These are phyloP conservation scores for Ophioninae sp. DNA, from an alignment of 2,888 invertebrate genomes.

Conservation along the genomic window DNA sequence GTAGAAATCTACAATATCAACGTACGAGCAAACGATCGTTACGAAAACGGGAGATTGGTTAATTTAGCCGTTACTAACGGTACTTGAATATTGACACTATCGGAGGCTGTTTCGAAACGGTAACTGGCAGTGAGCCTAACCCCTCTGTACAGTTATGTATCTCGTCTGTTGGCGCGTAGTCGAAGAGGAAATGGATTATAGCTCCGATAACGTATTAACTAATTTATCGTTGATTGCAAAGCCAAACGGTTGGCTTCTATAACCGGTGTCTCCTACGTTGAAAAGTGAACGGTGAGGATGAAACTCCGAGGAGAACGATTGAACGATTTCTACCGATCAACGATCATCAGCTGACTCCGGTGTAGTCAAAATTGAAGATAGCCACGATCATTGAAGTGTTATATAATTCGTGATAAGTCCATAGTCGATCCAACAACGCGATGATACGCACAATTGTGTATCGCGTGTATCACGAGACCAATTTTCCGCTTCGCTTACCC, in stretches of 20 bases:
- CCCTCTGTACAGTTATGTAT: slow-evolving; percentile 1
- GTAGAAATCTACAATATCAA: slow-evolving; percentile 10
- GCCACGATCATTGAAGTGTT: slow-evolving; percentile 39
- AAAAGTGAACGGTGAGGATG: slow-evolving; percentile 27
- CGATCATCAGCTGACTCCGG: slow-evolving; percentile 1
- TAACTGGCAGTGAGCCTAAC: neutral
- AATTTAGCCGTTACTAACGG: slow-evolving; percentile 19
- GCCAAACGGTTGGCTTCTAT: slow-evolving; percentile 22
- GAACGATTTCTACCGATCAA: slow-evolving; percentile 23
- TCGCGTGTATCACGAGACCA: slow-evolving; percentile 35
- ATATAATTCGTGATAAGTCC: slow-evolving; percentile 45
- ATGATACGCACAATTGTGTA: slow-evolving; percentile 35
- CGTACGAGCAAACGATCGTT: neutral
- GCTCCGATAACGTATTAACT: slow-evolving; percentile 50
- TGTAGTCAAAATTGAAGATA: slow-evolving; percentile 33
- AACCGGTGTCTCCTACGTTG: slow-evolving; percentile 31
- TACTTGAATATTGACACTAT: slow-evolving; percentile 6
- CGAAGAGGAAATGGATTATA: slow-evolving; percentile 42
- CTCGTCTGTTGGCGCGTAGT: slow-evolving; percentile 2
- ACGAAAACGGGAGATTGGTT: neutral
- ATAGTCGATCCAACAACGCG: slow-evolving; percentile 7
- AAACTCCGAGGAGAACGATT: slow-evolving; percentile 23
- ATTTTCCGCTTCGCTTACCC: slow-evolving; percentile 33
- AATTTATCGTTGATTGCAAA: slow-evolving; percentile 52
- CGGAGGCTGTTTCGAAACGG: neutral